phyloP scores from a whole-genome alignment of 2,113 vertebrate species.

The Elephas maximus region DNA sequence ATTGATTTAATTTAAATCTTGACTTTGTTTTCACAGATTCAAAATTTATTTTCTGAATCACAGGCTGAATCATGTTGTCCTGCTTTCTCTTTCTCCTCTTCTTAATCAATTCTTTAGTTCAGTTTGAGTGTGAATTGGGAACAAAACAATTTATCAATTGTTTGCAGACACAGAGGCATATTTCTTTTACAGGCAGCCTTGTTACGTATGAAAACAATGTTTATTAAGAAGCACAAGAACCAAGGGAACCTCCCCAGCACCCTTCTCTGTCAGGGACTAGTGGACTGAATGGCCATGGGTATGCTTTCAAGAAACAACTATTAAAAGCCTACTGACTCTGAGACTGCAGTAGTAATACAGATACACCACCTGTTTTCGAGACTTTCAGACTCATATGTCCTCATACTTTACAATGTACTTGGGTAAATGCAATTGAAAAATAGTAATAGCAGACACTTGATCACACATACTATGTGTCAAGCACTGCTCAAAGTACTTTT shows the following conservation, averaged over 20 bases:
- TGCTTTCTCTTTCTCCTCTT: neutral
- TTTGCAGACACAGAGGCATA: neutral
- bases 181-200: neutral
- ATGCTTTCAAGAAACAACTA: slow-evolving; percentile 5
- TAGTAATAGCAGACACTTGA: neutral
- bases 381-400: neutral
- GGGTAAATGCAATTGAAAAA: neutral
- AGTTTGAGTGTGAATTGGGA: neutral
- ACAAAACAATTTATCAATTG: neutral
- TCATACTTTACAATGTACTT: neutral
- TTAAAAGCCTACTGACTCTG: neutral
- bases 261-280: neutral
- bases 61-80: neutral
- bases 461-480: neutral
- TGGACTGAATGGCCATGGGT: neutral
- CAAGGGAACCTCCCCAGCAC: neutral
- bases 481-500: neutral
- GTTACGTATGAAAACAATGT: neutral
- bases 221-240: neutral
- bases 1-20: neutral
- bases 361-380: neutral
- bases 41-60: neutral
- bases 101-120: neutral
- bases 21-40: neutral
- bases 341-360: neutral